These are phyloP conservation scores for Hormiphora californensis DNA, from an alignment of 37 sponge, comb jelly and placozoan genomes.

Conservation along the genomic window DNA sequence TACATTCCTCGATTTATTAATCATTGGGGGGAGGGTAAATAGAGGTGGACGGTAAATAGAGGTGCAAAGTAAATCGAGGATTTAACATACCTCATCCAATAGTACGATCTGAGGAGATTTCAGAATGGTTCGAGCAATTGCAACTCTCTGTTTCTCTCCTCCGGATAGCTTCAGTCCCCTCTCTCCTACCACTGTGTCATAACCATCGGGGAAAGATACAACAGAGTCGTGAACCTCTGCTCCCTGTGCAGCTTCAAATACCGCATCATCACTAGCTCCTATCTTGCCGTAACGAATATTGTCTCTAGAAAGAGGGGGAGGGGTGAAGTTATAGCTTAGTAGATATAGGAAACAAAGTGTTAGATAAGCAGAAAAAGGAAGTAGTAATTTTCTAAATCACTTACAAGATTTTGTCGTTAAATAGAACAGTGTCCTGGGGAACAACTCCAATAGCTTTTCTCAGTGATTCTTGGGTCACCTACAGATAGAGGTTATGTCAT, in stretches of 20 bases:
- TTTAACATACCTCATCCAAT: conserved; percentile 78
- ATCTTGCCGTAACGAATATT: conserved; percentile 88
- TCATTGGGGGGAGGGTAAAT: no score
- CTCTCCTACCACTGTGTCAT: conserved; percentile 92
- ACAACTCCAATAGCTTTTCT: conserved; percentile 67
- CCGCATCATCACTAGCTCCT: conserved; percentile 71
- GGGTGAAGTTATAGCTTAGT: neutral
- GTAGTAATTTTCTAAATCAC: no score
- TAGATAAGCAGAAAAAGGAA: no score
- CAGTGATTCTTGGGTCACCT: conserved; percentile 40
- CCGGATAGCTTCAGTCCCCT: conserved; percentile 96
- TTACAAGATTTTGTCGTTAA: conserved; percentile 80
- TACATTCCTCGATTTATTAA: neutral
- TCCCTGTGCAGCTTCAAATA: conserved; percentile 69
- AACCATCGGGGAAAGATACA: conserved; percentile 73
- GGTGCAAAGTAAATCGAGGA: no score
- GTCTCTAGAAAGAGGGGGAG: conserved; percentile 55
- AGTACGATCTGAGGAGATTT: conserved; percentile 88
- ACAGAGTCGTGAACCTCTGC: conserved; percentile 84
- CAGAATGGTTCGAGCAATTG: conserved; percentile 93
- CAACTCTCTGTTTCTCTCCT: conserved; percentile 98
- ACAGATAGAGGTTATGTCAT: no score
- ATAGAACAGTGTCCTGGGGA: conserved; percentile 98
- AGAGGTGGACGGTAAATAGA: neutral
- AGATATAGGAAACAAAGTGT: no score